These are phyloP conservation scores for Serilophus lunatus DNA, from an alignment of 2,113 vertebrate genomes.

Conservation along the genomic window DNA sequence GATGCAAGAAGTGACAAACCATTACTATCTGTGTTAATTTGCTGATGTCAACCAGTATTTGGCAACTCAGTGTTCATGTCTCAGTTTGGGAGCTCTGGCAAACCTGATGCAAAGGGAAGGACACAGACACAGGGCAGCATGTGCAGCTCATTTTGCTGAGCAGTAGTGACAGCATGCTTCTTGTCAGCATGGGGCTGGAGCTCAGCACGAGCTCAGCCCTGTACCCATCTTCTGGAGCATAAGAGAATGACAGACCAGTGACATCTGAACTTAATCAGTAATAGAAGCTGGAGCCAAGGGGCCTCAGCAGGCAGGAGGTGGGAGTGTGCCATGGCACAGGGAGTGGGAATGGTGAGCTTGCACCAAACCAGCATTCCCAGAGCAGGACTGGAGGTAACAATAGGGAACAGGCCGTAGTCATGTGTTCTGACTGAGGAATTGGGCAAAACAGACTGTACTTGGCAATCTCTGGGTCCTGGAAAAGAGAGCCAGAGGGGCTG, in stretches of 20 bases:
- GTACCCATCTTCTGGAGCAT: neutral
- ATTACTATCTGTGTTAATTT: neutral
- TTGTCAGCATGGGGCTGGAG: neutral
- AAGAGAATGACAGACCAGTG: neutral
- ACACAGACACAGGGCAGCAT: fast-evolving
- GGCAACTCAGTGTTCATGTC: neutral
- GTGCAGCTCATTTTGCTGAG: neutral
- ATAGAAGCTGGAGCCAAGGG: fast-evolving
- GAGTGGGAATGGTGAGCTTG: neutral
- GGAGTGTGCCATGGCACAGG: neutral
- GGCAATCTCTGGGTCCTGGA: neutral
- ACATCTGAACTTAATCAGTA: neutral
- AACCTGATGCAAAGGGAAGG: neutral
- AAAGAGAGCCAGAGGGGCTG: neutral
- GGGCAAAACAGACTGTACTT: neutral
- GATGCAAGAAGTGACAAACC: neutral
- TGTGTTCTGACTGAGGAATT: neutral
- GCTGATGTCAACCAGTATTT: neutral
- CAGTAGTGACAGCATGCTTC: neutral
- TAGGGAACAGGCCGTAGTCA: neutral
- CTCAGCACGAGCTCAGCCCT: neutral
- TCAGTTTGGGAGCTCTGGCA: neutral
- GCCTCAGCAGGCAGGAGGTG: neutral
- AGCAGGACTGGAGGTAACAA: neutral
- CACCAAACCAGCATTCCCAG: neutral